These are phyloP conservation scores for Rhincodon typus DNA, from an alignment of 2,797 vertebrate species.

Conservation along the genomic window DNA sequence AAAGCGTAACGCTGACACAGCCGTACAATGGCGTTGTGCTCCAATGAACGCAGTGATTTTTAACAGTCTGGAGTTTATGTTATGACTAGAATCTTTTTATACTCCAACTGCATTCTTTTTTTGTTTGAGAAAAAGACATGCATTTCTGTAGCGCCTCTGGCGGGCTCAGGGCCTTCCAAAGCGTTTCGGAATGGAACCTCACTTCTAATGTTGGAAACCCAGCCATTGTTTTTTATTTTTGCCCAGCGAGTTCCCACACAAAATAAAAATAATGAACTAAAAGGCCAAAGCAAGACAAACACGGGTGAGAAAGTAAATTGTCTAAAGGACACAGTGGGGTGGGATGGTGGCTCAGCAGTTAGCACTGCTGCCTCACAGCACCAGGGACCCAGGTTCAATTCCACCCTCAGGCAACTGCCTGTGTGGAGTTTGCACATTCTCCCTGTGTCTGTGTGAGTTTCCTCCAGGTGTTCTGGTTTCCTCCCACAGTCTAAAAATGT, in stretches of 20 bases:
- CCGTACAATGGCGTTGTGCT: slow-evolving; percentile 43
- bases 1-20: slow-evolving; percentile 61
- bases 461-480: too few relatives aligned
- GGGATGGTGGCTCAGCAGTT: too few relatives aligned
- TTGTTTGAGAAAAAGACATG: neutral
- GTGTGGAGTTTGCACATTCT: too few relatives aligned
- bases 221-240: neutral
- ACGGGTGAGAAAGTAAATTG: too few relatives aligned
- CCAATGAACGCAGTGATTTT: neutral
- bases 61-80: neutral
- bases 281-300: neutral
- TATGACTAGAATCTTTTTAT: neutral
- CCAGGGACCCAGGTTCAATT: too few relatives aligned
- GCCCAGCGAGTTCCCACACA: neutral
- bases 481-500: too few relatives aligned
- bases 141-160: neutral
- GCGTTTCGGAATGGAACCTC: neutral
- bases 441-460: too few relatives aligned
- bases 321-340: too few relatives aligned
- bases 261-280: neutral
- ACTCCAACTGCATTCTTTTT: neutral
- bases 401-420: too few relatives aligned
- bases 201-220: neutral
- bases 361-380: too few relatives aligned
- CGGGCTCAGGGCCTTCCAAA: neutral